Conservation (phyloP, 2,888 invertebrate species). For the Drosophila pseudotakahashii region DNA sequence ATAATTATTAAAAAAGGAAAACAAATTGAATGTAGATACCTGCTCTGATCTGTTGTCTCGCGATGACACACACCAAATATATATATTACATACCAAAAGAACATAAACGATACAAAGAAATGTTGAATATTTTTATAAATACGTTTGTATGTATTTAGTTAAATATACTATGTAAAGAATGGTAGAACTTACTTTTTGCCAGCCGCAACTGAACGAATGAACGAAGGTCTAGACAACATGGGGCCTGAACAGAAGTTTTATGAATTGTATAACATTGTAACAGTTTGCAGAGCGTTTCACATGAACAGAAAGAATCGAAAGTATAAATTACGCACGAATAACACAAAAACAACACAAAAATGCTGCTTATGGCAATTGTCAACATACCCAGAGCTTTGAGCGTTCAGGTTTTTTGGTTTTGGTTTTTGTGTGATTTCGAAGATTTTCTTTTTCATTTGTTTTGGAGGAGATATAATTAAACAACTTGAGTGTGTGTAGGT, state of each 20-base stretch:
- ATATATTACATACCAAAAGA: constrained; percentile 34
- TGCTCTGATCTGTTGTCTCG: constrained; percentile 46
- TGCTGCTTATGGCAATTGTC: constrained; percentile 48
- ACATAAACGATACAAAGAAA: constrained; percentile 39
- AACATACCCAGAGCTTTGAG: constrained; percentile 62
- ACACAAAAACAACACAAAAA: constrained; percentile 47
- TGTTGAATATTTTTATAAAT: constrained; percentile 30
- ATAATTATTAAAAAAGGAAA: constrained; percentile 44
- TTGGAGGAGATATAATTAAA: constrained; percentile 36
- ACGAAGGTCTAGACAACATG: constrained; percentile 22
- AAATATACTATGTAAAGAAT: constrained; percentile 35
- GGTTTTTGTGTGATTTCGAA: constrained; percentile 21
- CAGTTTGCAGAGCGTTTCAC: constrained; percentile 59
- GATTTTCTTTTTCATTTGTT: constrained; percentile 32
- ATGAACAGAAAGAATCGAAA: constrained; percentile 50
- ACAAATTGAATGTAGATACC: constrained; percentile 62
- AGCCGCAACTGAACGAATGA: constrained; percentile 38
- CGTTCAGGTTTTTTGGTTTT: constrained; percentile 34
- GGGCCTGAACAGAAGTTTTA: constrained; percentile 34
- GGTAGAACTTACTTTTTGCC: constrained; percentile 44
- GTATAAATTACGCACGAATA: constrained; percentile 70
- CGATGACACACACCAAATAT: constrained; percentile 39
- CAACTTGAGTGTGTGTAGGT: constrained; percentile 42
- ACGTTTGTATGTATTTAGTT: constrained; percentile 19
- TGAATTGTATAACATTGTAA: constrained; percentile 38